Base-by-base conservation (phyloP, 2,888 invertebrate species). In the Scotopteryx bipunctaria region DNA sequence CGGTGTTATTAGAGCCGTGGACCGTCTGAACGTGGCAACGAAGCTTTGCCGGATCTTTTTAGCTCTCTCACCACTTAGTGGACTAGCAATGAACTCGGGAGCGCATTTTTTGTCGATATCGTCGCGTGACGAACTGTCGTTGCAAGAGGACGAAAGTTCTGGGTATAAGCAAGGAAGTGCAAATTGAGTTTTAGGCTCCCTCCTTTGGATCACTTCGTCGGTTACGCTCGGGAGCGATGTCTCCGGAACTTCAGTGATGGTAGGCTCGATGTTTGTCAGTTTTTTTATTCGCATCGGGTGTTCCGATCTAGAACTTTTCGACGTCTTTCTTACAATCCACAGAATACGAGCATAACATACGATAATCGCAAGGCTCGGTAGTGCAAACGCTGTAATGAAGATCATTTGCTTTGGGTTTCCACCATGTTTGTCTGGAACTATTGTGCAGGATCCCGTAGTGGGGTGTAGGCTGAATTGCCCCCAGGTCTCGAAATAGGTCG, bases 291-390 rank as follows among this genome's bases (percentile, higher is more conserved):
- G 61, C 19, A 66, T 59, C 0, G 78, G 67, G 5, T 80, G 82
- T 31, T 92, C 83, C 0, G 94, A 80, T 35, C 92, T 83, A 0
- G 94, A 93, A 56, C 92, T 92, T 27, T 91, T 85, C 0, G 94
- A 93, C 0, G 95, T 93, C 76, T 93, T 93, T 15, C 94, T 91
- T 0, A 96, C 96, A 44, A 96, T 94, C 77, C 93, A 94, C 72
- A 95, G 95, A 76, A 97, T 98, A 61, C 95, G 92, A 0, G 96
- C 94, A 69, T 97, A 97, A 73, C 96, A 96, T 53, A 94, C 86
- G 23, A 97, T 92, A 68, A 98, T 98, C 46, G 94, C 93, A 60
- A 94, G 77, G 78, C 96, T 96, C 0, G 98, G 98, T 36, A 97
- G 89, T 43, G 95, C 91, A 71, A 98, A 98, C 14, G 95, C 97